A percentile compares a stretch with the other conserved stretches of the same genome.
Conservation (phyloP, 2,113 vertebrate species). For the Grus americana region DNA sequence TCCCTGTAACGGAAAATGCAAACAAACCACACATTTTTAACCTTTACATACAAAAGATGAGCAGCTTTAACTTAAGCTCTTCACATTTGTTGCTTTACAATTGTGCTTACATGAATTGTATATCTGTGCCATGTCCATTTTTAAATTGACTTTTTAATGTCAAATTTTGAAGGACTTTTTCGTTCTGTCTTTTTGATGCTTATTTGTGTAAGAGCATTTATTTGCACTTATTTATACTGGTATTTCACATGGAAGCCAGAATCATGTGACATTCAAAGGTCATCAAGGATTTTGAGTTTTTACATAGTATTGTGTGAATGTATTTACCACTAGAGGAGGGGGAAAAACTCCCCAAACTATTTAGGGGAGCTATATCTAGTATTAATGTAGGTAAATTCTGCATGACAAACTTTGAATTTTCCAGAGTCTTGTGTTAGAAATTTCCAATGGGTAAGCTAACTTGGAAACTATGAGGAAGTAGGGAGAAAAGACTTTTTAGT, state of each 20-base stretch:
- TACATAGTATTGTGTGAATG: not conserved
- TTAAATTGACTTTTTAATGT: not conserved
- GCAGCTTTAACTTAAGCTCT: not conserved
- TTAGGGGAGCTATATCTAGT: not conserved
- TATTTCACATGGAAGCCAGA: not conserved
- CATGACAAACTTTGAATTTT: not conserved
- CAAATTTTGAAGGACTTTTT: not conserved
- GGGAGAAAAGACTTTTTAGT: not conserved
- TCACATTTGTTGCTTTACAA: not conserved
- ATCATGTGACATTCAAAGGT: not conserved
- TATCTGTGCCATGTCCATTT: not conserved
- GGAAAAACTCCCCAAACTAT: accelerated
- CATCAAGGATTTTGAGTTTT: not conserved
- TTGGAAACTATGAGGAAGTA: not conserved
- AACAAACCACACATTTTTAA: not conserved
- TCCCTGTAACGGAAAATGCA: not conserved
- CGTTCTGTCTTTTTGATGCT: not conserved
- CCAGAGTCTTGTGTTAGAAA: not conserved
- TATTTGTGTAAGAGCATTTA: not conserved
- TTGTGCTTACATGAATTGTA: not conserved
- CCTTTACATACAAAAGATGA: not conserved
- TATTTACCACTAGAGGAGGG: not conserved
- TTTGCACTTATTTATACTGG: not conserved
- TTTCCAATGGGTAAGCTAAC: not conserved
- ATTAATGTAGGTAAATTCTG: not conserved